Conservation (phyloP, 2,797 vertebrate species). For the Cetoscarus ocellatus region DNA sequence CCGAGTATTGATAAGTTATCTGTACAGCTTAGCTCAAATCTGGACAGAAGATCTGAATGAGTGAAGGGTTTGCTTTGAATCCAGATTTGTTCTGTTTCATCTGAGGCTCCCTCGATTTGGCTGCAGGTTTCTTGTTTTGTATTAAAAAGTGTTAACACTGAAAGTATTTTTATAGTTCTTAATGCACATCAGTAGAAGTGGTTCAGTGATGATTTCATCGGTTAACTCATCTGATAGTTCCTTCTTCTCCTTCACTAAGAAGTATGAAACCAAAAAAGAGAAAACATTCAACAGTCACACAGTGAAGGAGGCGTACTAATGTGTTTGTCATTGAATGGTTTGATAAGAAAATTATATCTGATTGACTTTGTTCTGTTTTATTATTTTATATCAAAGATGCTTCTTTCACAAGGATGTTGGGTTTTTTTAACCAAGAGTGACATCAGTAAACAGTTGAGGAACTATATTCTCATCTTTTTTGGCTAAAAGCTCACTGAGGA, state of each 20-base stretch:
- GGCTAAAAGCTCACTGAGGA: too few species aligned
- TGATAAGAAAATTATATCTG: conserved; percentile 32
- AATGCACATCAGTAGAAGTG: conserved; percentile 39
- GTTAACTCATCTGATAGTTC: conserved; percentile 26
- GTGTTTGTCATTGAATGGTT: conserved; percentile 24
- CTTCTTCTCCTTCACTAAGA: conserved; percentile 30
- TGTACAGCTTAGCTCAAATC: conserved; percentile 67
- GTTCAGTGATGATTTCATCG: conserved; percentile 36
- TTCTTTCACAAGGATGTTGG: not conserved
- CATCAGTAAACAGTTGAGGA: too few species aligned
- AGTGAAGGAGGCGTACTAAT: conserved; percentile 17
- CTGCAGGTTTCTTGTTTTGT: conserved; percentile 72
- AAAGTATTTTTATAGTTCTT: conserved; percentile 55
- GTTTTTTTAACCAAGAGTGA: too few species aligned
- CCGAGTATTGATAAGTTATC: conserved; percentile 61
- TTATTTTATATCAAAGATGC: not conserved
- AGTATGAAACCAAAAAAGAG: conserved; percentile 21
- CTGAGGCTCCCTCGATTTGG: conserved; percentile 53
- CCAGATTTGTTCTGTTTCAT: conserved; percentile 55
- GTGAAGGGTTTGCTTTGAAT: conserved; percentile 64
- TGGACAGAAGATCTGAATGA: conserved; percentile 47
- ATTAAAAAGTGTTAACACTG: conserved; percentile 71
- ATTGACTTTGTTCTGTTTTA: conserved; percentile 15
- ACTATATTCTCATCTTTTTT: too few species aligned
- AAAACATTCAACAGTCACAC: not conserved